Base-by-base conservation (phyloP, 1,140 invertebrate species). In the Nomia melanderi region DNA sequence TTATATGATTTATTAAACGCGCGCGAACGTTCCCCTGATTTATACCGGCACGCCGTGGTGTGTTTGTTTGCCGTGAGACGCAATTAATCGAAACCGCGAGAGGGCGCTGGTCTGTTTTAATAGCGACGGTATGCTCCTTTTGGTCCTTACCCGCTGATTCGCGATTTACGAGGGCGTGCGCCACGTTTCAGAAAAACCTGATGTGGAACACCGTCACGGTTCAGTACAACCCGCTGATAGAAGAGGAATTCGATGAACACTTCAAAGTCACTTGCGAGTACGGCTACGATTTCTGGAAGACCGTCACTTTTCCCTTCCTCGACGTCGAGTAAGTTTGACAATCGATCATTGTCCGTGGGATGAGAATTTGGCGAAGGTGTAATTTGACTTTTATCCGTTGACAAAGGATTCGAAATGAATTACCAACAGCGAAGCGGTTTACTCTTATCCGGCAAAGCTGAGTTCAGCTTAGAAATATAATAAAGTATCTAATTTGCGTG, bases 231-330 rank as follows among this genome's bases (percentile, higher is more conserved):
- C 95, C 97, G 0, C 90, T 98, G 62, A 98, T 98, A 76, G 97
- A 98, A 89, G 97, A 98, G 90, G 97, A 98, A 89, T 97, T 96
- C 92, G 97, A 98, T 90, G 97, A 98, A 86, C 97, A 98, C 88
- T 98, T 98, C 89, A 97, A 97, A 92, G 97, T 98, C n/a, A 98
- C 97, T 8, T 98, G 97, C 91, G 97, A 98, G 91, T 98, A 98
- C 88, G 97, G 97, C 57, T 98, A 98, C 90, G 97, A 98, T 90
- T 98, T 98, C 92, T 98, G 97, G 97, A 98, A 98, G 92, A 98
- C 97, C 0, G 97, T 98, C 33, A 98, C 97, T 0, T 98, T 98
- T 92, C 97, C 97, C 1, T 98, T 98, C 90, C 93, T 98, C 33
- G 97, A 98, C 87, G 97, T 98, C 64, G 97, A 98, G 97, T 98